A percentile compares a stretch with the other conserved stretches of the same genome.
Evolutionary conservation across 2,888 invertebrate species (phyloP).

Genomic region (Spatulosminthurus flaviceps): DNA sequence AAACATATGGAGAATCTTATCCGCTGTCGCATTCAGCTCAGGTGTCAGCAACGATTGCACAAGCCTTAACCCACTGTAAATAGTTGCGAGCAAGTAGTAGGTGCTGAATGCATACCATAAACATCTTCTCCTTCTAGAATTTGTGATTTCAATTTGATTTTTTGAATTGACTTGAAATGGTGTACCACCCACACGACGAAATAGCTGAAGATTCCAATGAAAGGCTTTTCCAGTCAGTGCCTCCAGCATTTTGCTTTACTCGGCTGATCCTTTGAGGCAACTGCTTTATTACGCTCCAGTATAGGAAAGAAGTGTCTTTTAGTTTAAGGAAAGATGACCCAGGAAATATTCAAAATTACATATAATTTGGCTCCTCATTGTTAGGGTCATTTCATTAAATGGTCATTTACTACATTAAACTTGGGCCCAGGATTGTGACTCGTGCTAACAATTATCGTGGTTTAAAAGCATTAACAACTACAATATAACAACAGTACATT

Average conservation of each 20-base stretch:
- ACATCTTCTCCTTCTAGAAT: not conserved
- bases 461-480: too few species aligned
- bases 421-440: too few species aligned
- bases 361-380: too few species aligned
- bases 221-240: not conserved
- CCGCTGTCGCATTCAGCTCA: not conserved
- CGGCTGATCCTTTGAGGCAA: too few species aligned
- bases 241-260: not conserved
- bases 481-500: too few species aligned
- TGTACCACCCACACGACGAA: not conserved
- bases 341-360: too few species aligned
- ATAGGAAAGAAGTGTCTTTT: too few species aligned
- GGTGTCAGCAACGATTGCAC: not conserved
- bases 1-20: not conserved
- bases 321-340: too few species aligned
- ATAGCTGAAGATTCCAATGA: not conserved
- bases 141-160: not conserved
- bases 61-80: not conserved
- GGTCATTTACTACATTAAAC: too few species aligned
- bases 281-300: too few species aligned
- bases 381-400: too few species aligned
- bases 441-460: too few species aligned
- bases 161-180: not conserved
- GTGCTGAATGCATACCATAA: not conserved
- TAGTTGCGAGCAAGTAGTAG: not conserved